Evolutionary conservation across 35 echinoderm and acorn worm species (phyloP).

Genomic region (Patiria miniata): DNA sequence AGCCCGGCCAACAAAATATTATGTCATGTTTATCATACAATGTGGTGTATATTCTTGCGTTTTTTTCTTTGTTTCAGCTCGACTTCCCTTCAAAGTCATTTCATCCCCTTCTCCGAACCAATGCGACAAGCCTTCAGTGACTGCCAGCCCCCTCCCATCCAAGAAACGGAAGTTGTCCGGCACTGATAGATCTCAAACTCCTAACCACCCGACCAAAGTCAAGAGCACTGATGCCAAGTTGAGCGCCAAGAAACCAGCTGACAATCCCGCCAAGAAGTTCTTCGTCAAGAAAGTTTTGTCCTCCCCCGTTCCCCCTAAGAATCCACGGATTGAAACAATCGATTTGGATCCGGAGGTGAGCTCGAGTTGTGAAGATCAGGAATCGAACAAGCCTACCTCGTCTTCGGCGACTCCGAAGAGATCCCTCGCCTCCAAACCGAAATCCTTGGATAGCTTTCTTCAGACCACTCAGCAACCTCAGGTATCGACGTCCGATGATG

Average conservation of each 20-base stretch:
- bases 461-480: constrained; percentile 79
- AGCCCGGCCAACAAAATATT: too few relatives aligned
- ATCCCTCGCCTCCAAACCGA: constrained; percentile 26
- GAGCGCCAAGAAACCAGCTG: constrained; percentile 17
- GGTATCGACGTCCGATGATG: constrained; percentile 60
- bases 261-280: not conserved
- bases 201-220: not conserved
- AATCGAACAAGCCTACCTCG: not conserved
- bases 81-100: constrained; percentile 44
- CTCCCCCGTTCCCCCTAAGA: not conserved
- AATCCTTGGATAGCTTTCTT: constrained; percentile 72
- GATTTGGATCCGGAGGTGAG: constrained; percentile 54
- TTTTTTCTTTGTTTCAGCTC: constrained; percentile 39
- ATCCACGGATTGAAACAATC: not conserved
- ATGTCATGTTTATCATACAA: not conserved
- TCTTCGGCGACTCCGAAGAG: constrained; percentile 42
- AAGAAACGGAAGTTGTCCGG: constrained; percentile 56
- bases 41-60: not conserved
- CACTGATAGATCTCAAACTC: not conserved
- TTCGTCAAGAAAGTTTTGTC: not conserved
- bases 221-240: not conserved
- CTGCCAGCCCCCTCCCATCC: constrained; percentile 4
- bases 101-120: constrained; percentile 25
- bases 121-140: not conserved
- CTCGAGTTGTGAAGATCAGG: constrained; percentile 42